Base-by-base conservation (phyloP, 2,113 vertebrate genomes). In the Nothocercus julius region DNA sequence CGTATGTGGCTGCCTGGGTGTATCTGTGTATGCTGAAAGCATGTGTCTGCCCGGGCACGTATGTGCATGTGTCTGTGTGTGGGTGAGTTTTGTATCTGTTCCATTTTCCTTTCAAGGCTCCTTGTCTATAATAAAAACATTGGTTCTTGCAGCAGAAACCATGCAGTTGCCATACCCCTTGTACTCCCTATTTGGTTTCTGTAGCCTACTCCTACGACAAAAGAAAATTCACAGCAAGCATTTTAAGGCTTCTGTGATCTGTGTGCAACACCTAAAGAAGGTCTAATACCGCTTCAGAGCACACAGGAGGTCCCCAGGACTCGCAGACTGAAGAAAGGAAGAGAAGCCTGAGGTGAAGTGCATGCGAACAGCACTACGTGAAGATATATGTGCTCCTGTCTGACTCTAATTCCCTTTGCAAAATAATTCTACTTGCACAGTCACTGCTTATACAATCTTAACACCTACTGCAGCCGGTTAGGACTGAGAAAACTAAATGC, bases 21-120 rank as follows among this genome's bases (percentile, higher is more conserved):
- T 80, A 89, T 59, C 87, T 89, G 82, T 66, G 82, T 62, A 22
- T 1, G 42, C 87, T 85, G 72, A 70, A 45, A 94, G 94, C 89
- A 4, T 9, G 27, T 85, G 68, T 91, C 70, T 92, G 85, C 20
- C 94, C 36, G 82, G 85, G 96, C 87, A 61, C 36, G 85, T 84
- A 16, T 53, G 82, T 88, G 87, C 91, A 25, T 27, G 82, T 61
- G 79, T 30, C 59, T 69, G 40, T n/a, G 34, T 5, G 93, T 86
- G 94, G 90, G 80, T 62, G 85, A 91, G 90, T 68, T 92, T 16
- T 94, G n/a, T 53, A 83, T 36, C 77, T 82, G 58, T 56, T 92
- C 93, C 92, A 73, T 68, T 90, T 90, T 64, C 80, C 40, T 83
- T 86, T 3, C 14, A 20, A 93, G 80, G 34, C 47, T 90, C 67